Evolutionary conservation across 2,797 vertebrate species (phyloP).

Genomic region (Parauchenoglanis punctatus): DNA sequence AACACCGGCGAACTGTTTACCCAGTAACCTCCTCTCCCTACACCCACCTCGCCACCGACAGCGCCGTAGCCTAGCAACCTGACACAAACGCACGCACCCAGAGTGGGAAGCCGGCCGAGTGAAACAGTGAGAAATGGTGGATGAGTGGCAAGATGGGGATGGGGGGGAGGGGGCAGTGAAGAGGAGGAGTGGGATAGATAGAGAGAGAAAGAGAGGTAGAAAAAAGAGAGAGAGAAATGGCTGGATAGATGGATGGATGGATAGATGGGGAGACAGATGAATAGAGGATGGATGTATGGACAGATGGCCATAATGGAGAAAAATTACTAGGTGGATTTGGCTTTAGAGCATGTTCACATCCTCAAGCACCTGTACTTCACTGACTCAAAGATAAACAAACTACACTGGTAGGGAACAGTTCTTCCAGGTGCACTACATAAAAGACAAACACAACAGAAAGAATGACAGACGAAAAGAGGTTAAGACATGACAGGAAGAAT

Average conservation of each 20-base stretch:
- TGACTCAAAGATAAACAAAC: constrained; percentile 21
- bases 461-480: background rate
- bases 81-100: constrained; percentile 56
- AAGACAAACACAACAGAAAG: background rate
- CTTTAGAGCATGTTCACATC: background rate
- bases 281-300: background rate
- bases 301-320: background rate
- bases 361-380: constrained; percentile 3
- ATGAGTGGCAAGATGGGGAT: constrained; percentile 46
- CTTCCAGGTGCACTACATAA: constrained; percentile 9
- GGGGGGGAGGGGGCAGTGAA: constrained; percentile 37
- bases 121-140: constrained; percentile 57
- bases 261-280: background rate
- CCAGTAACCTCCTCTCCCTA: constrained; percentile 60
- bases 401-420: constrained; percentile 1
- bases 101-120: constrained; percentile 62
- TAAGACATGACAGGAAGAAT: background rate
- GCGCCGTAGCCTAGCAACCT: constrained; percentile 62
- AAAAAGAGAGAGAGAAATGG: background rate
- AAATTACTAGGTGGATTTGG: constrained; percentile 24
- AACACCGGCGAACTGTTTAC: constrained; percentile 55
- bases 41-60: constrained; percentile 63
- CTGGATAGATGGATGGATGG: background rate
- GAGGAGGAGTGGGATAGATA: constrained; percentile 16
- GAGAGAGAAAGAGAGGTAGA: background rate